These are phyloP conservation scores for Drosophila orosa DNA, from an alignment of 1,140 invertebrate genomes.

Conservation along the genomic window DNA sequence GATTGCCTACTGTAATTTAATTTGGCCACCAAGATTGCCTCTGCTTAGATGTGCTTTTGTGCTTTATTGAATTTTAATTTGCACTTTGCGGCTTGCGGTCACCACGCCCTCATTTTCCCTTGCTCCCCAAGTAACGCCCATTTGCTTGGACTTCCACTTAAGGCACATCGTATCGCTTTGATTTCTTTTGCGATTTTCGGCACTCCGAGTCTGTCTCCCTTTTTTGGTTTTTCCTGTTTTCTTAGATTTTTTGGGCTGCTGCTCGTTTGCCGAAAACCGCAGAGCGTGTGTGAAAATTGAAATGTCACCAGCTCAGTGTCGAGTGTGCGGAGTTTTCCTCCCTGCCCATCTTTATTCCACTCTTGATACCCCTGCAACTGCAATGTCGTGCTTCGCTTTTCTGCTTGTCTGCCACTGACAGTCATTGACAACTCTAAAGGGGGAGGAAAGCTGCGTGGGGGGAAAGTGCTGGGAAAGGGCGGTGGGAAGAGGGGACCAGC, in stretches of 20 bases:
- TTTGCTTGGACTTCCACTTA: slow-evolving; percentile 24
- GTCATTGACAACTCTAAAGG: slow-evolving; percentile 71
- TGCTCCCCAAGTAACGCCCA: slow-evolving; percentile 24
- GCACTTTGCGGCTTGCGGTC: slow-evolving; percentile 55
- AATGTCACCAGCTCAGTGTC: slow-evolving; percentile 65
- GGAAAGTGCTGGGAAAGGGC: background rate
- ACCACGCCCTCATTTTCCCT: slow-evolving; percentile 23
- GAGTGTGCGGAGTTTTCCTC: slow-evolving; percentile 32
- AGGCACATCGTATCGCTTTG: slow-evolving; percentile 23
- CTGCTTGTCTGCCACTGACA: slow-evolving; percentile 76
- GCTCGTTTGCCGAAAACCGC: slow-evolving; percentile 45
- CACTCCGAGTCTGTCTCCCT: background rate
- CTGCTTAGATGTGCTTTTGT: slow-evolving; percentile 19
- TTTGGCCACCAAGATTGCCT: slow-evolving; percentile 4
- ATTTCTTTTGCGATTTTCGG: slow-evolving; percentile 42
- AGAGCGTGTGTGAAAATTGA: slow-evolving; percentile 79
- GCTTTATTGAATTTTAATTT: slow-evolving; percentile 74
- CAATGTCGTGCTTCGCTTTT: slow-evolving; percentile 63
- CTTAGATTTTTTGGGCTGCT: slow-evolving; percentile 3
- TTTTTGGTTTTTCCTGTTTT: slow-evolving; percentile 4
- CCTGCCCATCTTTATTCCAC: background rate
- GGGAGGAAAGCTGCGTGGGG: background rate
- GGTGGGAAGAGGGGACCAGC: slow-evolving; percentile 1
- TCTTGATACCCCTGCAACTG: slow-evolving; percentile 34
- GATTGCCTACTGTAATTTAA: slow-evolving; percentile 30